Base-by-base conservation (phyloP, 2,888 invertebrate species). In the Perizoma affinitatum region DNA sequence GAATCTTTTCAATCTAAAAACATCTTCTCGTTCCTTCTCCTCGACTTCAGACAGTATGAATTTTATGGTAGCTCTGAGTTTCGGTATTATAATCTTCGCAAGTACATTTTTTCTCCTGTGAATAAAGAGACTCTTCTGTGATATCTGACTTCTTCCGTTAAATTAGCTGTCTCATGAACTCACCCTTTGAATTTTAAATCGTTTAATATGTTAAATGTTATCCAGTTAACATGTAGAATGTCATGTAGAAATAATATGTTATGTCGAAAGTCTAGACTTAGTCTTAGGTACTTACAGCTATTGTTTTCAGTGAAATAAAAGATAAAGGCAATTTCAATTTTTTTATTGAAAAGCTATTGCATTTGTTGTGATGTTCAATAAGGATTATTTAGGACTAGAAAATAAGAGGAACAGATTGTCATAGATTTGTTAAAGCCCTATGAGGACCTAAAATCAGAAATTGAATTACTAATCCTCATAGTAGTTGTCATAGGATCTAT, bases 41-140 rank as follows among this genome's bases (percentile, higher is more conserved):
- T 81, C 81, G 8, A 80, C 34, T 61, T 79, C 79, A 34, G 58
- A 61, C 35, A 69, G 34, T 42, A 80, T 79, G 35, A 80, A 81
- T 36, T 51, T 64, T 49, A 75, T 69, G 0, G 78, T 76, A 0
- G 59, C 50, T 44, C 59, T 68, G 4, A 75, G 66, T 63, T 59
- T 78, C 6, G 81, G 80, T 67, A 79, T 69, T 8, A 80, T 68
- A 7, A 78, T 65, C 66, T 78, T 81, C 9, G 60, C 58, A 38
- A 83, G 64, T 9, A 80, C 76, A 60, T 80, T 79, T 61, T 63
- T 61, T 73, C 72, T 79, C 73, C 82, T 82, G 78, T 10, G 52
- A 60, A 66, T 42, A 44, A 45, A 61, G 38, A 60, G 22, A 22
- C 22, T 50, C 11, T 40, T 43, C 43, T 65, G 52, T 56, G 53